Evolutionary conservation across 2,888 invertebrate species (phyloP).

Genomic region (Lucinisca nassula): DNA sequence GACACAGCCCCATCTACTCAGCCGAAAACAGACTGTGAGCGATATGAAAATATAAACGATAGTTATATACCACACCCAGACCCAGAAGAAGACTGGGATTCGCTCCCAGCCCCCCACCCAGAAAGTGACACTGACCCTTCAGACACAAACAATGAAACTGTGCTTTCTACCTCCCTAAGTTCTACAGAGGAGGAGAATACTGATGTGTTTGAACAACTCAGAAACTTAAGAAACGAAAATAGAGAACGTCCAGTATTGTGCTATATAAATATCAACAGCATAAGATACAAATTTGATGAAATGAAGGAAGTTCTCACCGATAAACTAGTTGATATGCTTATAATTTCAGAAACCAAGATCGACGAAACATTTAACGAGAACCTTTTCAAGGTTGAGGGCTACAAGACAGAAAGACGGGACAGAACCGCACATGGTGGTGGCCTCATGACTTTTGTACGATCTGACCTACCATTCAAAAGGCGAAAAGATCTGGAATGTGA

Average conservation of each 20-base stretch:
- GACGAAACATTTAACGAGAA: neutral
- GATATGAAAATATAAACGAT: constrained; percentile 3
- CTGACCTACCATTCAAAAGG: constrained; percentile 20
- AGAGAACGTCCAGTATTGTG: neutral
- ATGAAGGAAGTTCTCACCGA: neutral
- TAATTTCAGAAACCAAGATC: no score
- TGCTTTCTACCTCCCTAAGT: neutral
- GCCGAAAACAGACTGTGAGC: neutral
- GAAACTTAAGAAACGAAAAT: neutral
- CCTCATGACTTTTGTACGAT: neutral
- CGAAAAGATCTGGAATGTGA: constrained; percentile 6
- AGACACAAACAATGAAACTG: neutral
- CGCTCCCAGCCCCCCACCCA: constrained; percentile 2
- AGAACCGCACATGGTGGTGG: constrained; percentile 17
- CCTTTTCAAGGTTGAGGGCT: neutral
- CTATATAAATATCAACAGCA: neutral
- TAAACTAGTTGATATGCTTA: constrained; percentile 10
- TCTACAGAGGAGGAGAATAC: no score
- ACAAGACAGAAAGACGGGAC: neutral
- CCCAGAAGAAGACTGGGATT: constrained; percentile 6
- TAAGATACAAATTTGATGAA: neutral
- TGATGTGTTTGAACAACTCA: neutral
- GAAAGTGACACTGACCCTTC: neutral
- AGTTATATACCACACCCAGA: neutral
- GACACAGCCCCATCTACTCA: neutral